phyloP scores from a whole-genome alignment of 2,888 invertebrate species.

The Cetonia aurata region DNA sequence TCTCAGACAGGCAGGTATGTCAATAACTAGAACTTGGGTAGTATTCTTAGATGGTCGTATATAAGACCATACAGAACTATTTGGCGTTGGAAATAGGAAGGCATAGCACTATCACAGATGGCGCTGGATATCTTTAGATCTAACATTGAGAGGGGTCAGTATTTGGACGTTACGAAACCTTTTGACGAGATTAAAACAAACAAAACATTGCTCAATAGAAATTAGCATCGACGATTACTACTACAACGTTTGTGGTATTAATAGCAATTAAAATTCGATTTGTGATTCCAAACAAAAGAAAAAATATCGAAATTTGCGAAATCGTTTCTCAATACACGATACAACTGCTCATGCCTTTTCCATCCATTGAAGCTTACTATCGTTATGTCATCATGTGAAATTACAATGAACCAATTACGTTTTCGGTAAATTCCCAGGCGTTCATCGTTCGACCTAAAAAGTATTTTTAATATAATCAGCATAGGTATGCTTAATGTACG shows the following conservation, averaged over 20 bases:
- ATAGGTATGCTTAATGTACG: too few species aligned
- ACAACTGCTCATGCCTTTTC: too few species aligned
- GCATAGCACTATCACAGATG: too few species aligned
- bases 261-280: constrained; percentile 12
- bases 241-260: background rate
- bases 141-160: too few species aligned
- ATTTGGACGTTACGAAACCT: too few species aligned
- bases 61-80: too few species aligned
- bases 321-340: constrained; percentile 7
- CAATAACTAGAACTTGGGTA: too few species aligned
- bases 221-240: background rate
- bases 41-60: too few species aligned
- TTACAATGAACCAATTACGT: constrained; percentile 2
- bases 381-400: constrained; percentile 11
- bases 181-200: too few species aligned
- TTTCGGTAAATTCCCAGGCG: constrained; percentile 20
- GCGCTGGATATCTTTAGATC: too few species aligned
- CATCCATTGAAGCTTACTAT: background rate
- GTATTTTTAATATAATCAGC: background rate
- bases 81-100: too few species aligned
- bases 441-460: constrained; percentile 15
- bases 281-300: background rate
- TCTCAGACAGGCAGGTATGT: too few species aligned
- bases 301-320: background rate
- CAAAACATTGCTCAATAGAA: background rate